Conservation (phyloP, 1,140 invertebrate genomes). For the Pentalonia nigronervosa region DNA sequence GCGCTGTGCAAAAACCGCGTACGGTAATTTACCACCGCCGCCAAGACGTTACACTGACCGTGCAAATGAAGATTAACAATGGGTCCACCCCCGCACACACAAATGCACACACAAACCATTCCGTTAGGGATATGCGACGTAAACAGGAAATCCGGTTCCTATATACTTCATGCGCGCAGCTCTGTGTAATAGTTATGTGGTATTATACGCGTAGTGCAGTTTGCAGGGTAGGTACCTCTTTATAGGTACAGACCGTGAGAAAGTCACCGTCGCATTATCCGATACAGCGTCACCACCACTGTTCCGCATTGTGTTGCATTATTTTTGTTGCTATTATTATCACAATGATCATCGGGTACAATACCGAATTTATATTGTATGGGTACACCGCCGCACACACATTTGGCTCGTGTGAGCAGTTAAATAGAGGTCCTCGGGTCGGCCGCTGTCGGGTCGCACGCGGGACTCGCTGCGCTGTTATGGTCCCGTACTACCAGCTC, state of each 20-base stretch:
- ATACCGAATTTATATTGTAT: not conserved
- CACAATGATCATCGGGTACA: not conserved
- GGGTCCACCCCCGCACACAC: slow-evolving; percentile 49
- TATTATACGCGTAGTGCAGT: not conserved
- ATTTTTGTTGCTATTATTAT: not conserved
- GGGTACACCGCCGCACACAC: not conserved
- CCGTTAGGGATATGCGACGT: not conserved
- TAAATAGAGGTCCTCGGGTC: slow-evolving; percentile 17
- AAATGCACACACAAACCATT: not conserved
- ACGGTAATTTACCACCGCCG: slow-evolving; percentile 45
- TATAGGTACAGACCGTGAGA: slow-evolving; percentile 24
- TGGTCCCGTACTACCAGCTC: not conserved
- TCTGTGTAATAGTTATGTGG: not conserved
- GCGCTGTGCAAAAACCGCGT: not conserved
- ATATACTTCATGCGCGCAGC: not conserved
- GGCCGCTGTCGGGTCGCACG: not conserved
- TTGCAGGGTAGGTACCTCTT: not conserved
- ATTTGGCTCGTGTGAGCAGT: slow-evolving; percentile 21
- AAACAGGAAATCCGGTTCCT: slow-evolving; percentile 45
- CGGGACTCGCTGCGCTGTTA: not conserved
- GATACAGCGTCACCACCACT: not conserved
- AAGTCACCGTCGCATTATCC: slow-evolving; percentile 9
- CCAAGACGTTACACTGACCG: slow-evolving; percentile 55
- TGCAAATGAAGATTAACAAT: slow-evolving; percentile 53
- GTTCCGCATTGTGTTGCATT: not conserved